Conservation (phyloP, 2,888 invertebrate genomes). For the Elaeidobius kamerunicus region DNA sequence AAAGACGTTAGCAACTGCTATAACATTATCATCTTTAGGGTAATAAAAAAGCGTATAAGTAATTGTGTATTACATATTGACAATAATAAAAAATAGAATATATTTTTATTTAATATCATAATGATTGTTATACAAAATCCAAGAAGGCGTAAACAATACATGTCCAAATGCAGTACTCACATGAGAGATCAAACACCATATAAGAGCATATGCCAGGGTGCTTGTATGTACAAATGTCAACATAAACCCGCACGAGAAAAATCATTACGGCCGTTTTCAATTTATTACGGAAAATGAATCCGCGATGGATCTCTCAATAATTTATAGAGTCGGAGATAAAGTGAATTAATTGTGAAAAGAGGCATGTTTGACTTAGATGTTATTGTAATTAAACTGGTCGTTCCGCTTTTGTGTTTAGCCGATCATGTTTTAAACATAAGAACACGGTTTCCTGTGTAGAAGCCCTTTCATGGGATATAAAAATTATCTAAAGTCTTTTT, state of each 20-base stretch:
- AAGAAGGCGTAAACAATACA: too few species aligned
- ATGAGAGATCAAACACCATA: not conserved
- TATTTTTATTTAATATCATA: too few species aligned
- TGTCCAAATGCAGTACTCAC: not conserved
- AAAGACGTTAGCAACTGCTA: too few species aligned
- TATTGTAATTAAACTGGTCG: slow-evolving; percentile 26
- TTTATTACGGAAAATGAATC: slow-evolving; percentile 14
- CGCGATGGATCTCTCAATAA: slow-evolving; percentile 17
- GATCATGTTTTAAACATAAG: slow-evolving; percentile 21
- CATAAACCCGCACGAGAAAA: slow-evolving; percentile 5
- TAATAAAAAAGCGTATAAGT: too few species aligned
- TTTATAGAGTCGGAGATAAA: slow-evolving; percentile 12
- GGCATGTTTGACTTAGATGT: slow-evolving; percentile 20
- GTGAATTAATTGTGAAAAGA: slow-evolving; percentile 17
- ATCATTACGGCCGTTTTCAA: slow-evolving; percentile 15
- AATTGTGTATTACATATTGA: too few species aligned
- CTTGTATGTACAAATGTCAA: slow-evolving; percentile 8
- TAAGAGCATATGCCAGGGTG: slow-evolving; percentile 3
- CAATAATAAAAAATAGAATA: too few species aligned
- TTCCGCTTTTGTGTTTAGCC: slow-evolving; percentile 16
- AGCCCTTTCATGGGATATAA: not conserved
- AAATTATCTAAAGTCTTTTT: not conserved
- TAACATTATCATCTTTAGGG: too few species aligned
- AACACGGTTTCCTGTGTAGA: not conserved
- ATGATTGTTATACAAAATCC: too few species aligned